Percentiles rank a stretch among this genome's conserved stretches.
Conservation (phyloP, 2,797 vertebrate species). For the Taenioides sp. region DNA sequence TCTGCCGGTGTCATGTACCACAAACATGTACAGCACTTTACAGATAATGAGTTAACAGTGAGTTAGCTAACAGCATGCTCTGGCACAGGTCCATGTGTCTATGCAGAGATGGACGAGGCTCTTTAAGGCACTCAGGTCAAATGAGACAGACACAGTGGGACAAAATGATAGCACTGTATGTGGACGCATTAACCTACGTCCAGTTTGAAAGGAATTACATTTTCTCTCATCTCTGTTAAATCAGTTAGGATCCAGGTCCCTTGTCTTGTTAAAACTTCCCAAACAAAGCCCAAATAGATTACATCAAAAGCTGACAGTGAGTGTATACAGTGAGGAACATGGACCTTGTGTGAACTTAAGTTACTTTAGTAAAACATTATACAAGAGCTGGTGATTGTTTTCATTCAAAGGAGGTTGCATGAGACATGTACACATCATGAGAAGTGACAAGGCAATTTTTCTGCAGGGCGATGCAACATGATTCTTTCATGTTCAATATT, state of each 20-base stretch:
- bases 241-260: neutral
- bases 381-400: slow-evolving; percentile 8
- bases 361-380: slow-evolving; percentile 4
- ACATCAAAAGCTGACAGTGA: neutral
- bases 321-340: slow-evolving; percentile 5
- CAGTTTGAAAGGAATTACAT: neutral
- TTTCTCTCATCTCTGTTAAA: neutral
- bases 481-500: neutral
- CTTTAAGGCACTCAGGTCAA: slow-evolving; percentile 12
- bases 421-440: slow-evolving; percentile 11
- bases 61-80: slow-evolving; percentile 32
- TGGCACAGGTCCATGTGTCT: slow-evolving; percentile 38
- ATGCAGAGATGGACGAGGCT: slow-evolving; percentile 19
- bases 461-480: neutral
- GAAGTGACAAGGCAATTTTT: slow-evolving; percentile 6
- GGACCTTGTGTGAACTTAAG: slow-evolving; percentile 14
- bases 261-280: neutral
- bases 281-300: neutral
- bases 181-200: slow-evolving; percentile 5
- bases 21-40: slow-evolving; percentile 29
- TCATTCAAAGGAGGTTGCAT: neutral
- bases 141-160: slow-evolving; percentile 5
- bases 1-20: slow-evolving; percentile 13
- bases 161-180: neutral
- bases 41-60: slow-evolving; percentile 42